Evolutionary conservation across 2,113 vertebrate species (phyloP), one percentile per base, ranked within the genome.

Genomic region (Gobiocypris rarus): DNA sequence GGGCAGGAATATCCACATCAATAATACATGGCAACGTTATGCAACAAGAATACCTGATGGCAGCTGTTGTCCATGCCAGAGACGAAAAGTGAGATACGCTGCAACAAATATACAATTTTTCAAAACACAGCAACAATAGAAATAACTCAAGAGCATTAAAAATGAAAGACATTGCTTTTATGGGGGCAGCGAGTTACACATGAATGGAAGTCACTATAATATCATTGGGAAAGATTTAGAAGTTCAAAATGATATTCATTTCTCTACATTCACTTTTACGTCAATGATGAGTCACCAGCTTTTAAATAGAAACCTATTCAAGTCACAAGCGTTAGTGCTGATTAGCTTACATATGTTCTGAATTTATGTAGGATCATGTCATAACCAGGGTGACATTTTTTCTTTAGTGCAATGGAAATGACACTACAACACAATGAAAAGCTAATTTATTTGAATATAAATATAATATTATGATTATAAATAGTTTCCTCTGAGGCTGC

Each of bases 11-110:
- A 81, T 76, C 81, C 50, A 26, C 85, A 89, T 88, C 54, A 88
- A 89, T 89, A 86, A 84, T 88, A 79, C 81, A 89, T 89, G 77
- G n/a, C 41, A 63, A 50, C 14, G 52, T 67, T 50, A 50, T 76
- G 86, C 76, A 87, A 76, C 83, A 82, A 24, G 70, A 83, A 85
- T 52, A 73, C 56, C 85, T 79, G 50, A 82, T 76, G 85, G 81
- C 75, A 85, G 78, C 45, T 59, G 43, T 54, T 82, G 50, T 82
- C 67, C 11, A 22, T 31, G 45, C 38, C 52, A 13, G 38, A 73
- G 65, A 31, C 1, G 9, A 15, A 83, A 26, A 61, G 24, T 9
- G 63, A 82, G 59, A 61, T 58, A 28, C 58, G 54, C 38, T 70
- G 48, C 19, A 75, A 9, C 0, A 5, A 45, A 71, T 45, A n/a